Evolutionary conservation across 2,888 invertebrate species (phyloP).

Genomic region (Panopea generosa): DNA sequence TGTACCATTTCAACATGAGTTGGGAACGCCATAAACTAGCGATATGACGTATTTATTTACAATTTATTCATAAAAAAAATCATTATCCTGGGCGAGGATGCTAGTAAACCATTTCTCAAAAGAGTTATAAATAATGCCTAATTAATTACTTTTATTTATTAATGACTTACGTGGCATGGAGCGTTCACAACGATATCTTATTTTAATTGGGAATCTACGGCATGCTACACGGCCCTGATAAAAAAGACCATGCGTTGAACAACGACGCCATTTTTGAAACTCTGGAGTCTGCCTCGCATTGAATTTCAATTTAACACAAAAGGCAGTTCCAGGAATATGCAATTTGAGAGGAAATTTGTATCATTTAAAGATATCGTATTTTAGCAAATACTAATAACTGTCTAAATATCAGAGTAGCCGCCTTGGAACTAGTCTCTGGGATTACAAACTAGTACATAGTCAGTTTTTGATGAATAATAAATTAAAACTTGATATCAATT

Average conservation of each 20-base stretch:
- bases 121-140: background rate
- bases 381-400: background rate
- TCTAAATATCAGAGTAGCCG: background rate
- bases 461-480: slow-evolving; percentile 7
- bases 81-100: too few species aligned
- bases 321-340: background rate
- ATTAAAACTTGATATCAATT: slow-evolving; percentile 32
- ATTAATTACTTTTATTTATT: slow-evolving; percentile 1
- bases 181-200: background rate
- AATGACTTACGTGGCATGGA: background rate
- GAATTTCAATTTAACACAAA: slow-evolving; percentile 3
- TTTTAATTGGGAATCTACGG: background rate
- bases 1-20: too few species aligned
- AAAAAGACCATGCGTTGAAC: background rate
- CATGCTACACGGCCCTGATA: background rate
- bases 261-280: slow-evolving; percentile 1
- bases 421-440: background rate
- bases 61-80: too few species aligned
- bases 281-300: background rate
- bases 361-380: background rate
- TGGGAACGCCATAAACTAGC: too few species aligned
- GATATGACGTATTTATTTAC: too few species aligned
- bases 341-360: slow-evolving; percentile 2
- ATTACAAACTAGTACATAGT: background rate
- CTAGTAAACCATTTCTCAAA: too few species aligned